Evolutionary conservation across 2,797 vertebrate species (phyloP).

Genomic region (Morus bassanus): DNA sequence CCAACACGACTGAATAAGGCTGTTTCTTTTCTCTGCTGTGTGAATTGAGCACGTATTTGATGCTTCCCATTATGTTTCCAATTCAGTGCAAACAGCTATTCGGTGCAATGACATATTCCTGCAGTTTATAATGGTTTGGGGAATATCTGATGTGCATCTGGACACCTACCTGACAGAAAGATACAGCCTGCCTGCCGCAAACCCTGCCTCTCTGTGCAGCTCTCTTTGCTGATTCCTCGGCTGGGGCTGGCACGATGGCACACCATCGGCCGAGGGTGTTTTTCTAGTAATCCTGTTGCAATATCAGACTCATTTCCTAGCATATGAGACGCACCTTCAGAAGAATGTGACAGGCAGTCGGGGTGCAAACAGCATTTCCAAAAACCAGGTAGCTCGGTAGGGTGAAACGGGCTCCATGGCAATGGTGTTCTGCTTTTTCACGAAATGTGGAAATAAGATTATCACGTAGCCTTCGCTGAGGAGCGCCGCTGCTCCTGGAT

Average conservation of each 20-base stretch:
- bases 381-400: not conserved
- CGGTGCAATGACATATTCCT: not conserved
- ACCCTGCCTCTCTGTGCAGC: not conserved
- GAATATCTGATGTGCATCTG: not conserved
- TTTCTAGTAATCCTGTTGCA: not conserved
- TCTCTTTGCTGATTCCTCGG: fast-evolving
- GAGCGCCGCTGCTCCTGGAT: fast-evolving
- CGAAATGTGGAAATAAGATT: not conserved
- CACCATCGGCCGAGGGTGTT: fast-evolving
- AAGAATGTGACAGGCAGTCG: not conserved
- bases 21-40: not conserved
- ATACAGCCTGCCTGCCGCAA: not conserved
- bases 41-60: not conserved
- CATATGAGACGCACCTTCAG: fast-evolving
- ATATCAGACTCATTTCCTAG: not conserved
- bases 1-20: fast-evolving
- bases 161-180: not conserved
- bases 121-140: not conserved
- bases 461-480: fast-evolving
- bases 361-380: not conserved
- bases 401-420: not conserved
- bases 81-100: not conserved
- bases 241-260: not conserved
- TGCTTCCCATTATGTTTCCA: not conserved
- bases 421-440: not conserved